Percentiles rank a stretch among this genome's conserved stretches.
Conservation (phyloP, 2,797 vertebrate genomes). For the Valencia hispanica region DNA sequence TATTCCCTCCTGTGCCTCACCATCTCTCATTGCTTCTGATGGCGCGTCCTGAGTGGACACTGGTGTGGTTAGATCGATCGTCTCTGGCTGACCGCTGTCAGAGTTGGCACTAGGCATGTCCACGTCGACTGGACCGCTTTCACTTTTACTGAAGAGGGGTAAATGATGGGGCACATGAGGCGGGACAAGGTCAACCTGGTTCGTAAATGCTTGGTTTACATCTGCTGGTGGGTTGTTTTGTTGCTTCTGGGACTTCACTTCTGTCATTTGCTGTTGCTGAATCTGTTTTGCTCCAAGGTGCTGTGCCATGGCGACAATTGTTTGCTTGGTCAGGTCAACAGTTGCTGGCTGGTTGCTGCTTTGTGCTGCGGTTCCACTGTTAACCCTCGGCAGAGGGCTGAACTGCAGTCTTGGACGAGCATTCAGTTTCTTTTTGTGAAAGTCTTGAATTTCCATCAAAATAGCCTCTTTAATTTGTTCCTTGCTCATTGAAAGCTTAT, state of each 20-base stretch:
- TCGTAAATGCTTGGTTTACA: slow-evolving; percentile 56
- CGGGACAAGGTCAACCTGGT: slow-evolving; percentile 48
- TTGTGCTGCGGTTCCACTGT: slow-evolving; percentile 33
- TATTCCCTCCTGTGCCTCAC: slow-evolving; percentile 46
- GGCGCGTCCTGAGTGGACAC: slow-evolving; percentile 72
- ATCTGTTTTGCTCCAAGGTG: slow-evolving; percentile 55
- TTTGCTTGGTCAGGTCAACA: slow-evolving; percentile 40
- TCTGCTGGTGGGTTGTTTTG: slow-evolving; percentile 53
- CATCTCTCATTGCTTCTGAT: slow-evolving; percentile 71
- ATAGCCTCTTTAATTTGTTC: slow-evolving; percentile 95
- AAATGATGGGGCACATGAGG: slow-evolving; percentile 60
- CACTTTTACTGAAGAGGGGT: slow-evolving; percentile 63
- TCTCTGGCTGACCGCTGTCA: slow-evolving; percentile 82
- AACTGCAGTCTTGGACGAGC: slow-evolving; percentile 88
- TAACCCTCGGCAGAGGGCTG: slow-evolving; percentile 77
- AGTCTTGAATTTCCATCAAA: slow-evolving; percentile 91
- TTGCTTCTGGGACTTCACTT: slow-evolving; percentile 55
- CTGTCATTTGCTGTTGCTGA: slow-evolving; percentile 51
- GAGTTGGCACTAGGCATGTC: slow-evolving; percentile 89
- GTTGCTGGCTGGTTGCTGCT: slow-evolving; percentile 37
- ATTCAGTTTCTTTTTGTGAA: slow-evolving; percentile 86
- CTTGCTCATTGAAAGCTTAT: slow-evolving; percentile 81
- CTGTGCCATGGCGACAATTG: slow-evolving; percentile 52
- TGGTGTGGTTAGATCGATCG: slow-evolving; percentile 86
- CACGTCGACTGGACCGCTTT: slow-evolving; percentile 81